Evolutionary conservation across 2,888 invertebrate genomes (phyloP).

Genomic region (Melolontha melolontha): DNA sequence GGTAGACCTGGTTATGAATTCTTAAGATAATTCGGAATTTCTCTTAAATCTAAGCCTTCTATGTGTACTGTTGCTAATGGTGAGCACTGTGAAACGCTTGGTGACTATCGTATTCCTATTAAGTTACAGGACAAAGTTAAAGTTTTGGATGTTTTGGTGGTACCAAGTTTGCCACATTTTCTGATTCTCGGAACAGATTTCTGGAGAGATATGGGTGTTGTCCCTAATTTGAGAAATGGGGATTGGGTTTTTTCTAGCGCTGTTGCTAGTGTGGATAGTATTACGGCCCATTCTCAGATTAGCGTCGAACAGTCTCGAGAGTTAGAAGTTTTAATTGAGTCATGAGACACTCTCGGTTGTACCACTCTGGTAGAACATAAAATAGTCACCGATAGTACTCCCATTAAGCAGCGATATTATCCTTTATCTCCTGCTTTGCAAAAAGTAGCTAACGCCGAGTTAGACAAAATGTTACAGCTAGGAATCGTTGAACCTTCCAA

Average conservation of each 20-base stretch:
- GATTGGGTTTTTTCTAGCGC: slow-evolving; percentile 35
- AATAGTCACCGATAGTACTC: too few relatives aligned
- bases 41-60: not conserved
- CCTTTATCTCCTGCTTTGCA: too few relatives aligned
- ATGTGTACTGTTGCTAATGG: slow-evolving; percentile 35
- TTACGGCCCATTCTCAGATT: too few relatives aligned
- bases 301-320: too few relatives aligned
- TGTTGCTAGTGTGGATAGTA: too few relatives aligned
- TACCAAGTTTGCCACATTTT: slow-evolving; percentile 2
- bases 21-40: slow-evolving; percentile 6
- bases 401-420: too few relatives aligned
- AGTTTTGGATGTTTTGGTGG: slow-evolving; percentile 10
- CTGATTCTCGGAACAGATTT: slow-evolving; percentile 18
- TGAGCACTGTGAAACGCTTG: slow-evolving; percentile 5
- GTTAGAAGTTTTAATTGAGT: too few relatives aligned
- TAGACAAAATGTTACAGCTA: too few relatives aligned
- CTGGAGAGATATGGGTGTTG: slow-evolving; percentile 39
- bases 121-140: not conserved
- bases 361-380: too few relatives aligned
- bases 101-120: slow-evolving; percentile 12
- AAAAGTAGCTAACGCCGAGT: too few relatives aligned
- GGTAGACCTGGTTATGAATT: slow-evolving; percentile 36
- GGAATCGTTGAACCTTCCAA: too few relatives aligned
- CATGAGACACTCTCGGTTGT: too few relatives aligned
- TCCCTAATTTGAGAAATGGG: slow-evolving; percentile 41